Base-by-base conservation (phyloP, 2,113 vertebrate genomes). In the Ochotona curzoniae region DNA sequence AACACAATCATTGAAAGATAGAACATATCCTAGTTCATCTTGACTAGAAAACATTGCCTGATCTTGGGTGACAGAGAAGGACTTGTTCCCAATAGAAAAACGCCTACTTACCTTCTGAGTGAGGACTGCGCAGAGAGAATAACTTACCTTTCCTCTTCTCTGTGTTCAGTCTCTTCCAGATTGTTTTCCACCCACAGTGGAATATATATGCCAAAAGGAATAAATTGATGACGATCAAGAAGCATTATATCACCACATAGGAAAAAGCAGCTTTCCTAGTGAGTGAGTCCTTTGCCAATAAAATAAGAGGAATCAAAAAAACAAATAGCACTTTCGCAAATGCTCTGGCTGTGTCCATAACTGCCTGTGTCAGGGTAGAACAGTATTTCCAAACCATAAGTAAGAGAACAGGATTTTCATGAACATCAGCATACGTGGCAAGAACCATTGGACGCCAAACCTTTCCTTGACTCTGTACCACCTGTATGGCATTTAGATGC, bases 91-190 rank as follows among this genome's bases (percentile, higher is more conserved):
- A 21, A 83, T 14, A 93, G 85, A 80, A 95, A 18, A 70, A 83
- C 60, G 67, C 78, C 94, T 80, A 97, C 98, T 0, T 83, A 98
- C 98, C 93, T 98, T 98, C 89, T 63, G 94, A 90, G 95, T 44
- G 54, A 57, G 54, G 97, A 67, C 73, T 83, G 54, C 63, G 74
- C 0, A 20, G 13, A 73, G 32, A 69, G 61, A 8, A 0, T 0
- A 26, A 98, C 98, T 98, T 98, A 98, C 98, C 98, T 98, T 97
- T 97, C 12, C 6, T n/a, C 49, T 26, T 30, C 95, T 93, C 83
- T 61, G 57, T n/a, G 20, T n/a, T 64, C 76, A 87, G 28, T 69
- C 57, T 90, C 60, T 5, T 95, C 80, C 47, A 86, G 75, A 79
- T 6, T 32, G 17, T 61, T 83, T 81, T 23, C 70, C 69, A 87